A percentile compares a stretch with the other conserved stretches of the same genome.
Evolutionary conservation across 2,888 invertebrate genomes (phyloP).

Genomic region (Drosophila merina): DNA sequence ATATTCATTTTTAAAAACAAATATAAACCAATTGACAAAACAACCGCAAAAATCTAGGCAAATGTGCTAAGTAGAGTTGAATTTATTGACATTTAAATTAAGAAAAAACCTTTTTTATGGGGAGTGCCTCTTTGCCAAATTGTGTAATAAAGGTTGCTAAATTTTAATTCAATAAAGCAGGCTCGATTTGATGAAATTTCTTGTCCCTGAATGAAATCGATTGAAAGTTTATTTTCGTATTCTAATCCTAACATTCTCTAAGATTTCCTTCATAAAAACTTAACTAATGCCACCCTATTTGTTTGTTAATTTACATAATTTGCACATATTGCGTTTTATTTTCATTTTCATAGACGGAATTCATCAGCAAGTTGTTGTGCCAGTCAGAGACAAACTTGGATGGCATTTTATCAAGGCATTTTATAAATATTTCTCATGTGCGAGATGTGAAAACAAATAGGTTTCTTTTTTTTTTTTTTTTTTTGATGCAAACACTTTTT

Average conservation of each 20-base stretch:
- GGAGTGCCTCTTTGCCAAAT: slow-evolving; percentile 26
- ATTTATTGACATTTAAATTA: slow-evolving; percentile 21
- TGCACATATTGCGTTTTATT: slow-evolving; percentile 30
- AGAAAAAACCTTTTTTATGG: slow-evolving; percentile 7
- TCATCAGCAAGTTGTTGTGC: slow-evolving; percentile 15
- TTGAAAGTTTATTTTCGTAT: not conserved
- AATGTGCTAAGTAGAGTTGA: slow-evolving; percentile 39
- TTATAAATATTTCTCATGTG: slow-evolving; percentile 61
- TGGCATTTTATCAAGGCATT: slow-evolving; percentile 7
- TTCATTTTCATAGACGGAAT: slow-evolving; percentile 25
- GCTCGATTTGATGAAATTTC: too few species aligned
- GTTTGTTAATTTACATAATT: slow-evolving; percentile 40
- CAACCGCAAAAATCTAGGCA: slow-evolving; percentile 20
- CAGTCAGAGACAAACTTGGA: not conserved
- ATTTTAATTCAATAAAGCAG: slow-evolving; percentile 5
- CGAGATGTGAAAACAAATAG: slow-evolving; percentile 33
- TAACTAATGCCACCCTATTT: slow-evolving; percentile 8
- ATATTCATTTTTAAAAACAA: slow-evolving; percentile 11
- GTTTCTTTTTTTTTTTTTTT: slow-evolving; percentile 9
- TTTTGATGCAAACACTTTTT: not conserved
- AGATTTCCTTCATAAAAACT: slow-evolving; percentile 1
- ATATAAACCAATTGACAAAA: slow-evolving; percentile 31
- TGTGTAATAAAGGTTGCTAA: slow-evolving; percentile 1
- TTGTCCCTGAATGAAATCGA: too few species aligned
- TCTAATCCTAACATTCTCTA: not conserved